These are phyloP conservation scores for Fopius arisanus DNA, from an alignment of 1,140 invertebrate species.

Conservation along the genomic window DNA sequence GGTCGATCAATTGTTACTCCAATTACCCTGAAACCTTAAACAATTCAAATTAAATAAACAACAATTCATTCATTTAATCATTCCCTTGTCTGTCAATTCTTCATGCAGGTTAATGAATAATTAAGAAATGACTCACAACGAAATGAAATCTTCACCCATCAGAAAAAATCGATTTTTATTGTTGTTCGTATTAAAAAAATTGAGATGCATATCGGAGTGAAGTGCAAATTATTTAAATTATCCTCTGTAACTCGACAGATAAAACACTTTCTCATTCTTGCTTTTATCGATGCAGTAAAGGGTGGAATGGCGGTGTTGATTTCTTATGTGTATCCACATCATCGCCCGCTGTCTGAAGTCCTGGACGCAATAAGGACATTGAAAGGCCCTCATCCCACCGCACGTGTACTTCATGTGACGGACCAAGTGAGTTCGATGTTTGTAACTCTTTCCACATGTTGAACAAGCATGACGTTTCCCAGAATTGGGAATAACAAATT, in stretches of 20 bases:
- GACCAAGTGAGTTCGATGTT: constrained; percentile 52
- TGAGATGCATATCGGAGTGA: too few species aligned
- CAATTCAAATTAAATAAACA: too few species aligned
- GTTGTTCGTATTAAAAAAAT: too few species aligned
- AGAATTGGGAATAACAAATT: too few species aligned
- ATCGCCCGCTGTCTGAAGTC: constrained; percentile 45
- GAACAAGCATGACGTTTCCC: constrained; percentile 47
- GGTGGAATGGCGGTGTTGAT: constrained; percentile 45
- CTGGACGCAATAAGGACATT: constrained; percentile 54
- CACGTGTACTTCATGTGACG: constrained; percentile 51
- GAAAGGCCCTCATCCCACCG: constrained; percentile 50
- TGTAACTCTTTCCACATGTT: constrained; percentile 58
- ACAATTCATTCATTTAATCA: too few species aligned
- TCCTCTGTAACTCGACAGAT: not conserved
- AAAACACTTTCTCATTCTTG: not conserved
- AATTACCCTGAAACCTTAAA: too few species aligned
- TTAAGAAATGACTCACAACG: too few species aligned
- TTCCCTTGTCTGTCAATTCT: too few species aligned
- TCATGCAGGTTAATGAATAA: too few species aligned
- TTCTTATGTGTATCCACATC: constrained; percentile 55
- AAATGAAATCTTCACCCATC: too few species aligned
- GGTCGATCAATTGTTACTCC: too few species aligned
- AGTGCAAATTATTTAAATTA: not conserved
- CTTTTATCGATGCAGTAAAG: constrained; percentile 37
- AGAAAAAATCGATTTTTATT: too few species aligned